Evolutionary conservation across 2,888 invertebrate genomes (phyloP).

Genomic region (Chymomyza fuscimana): DNA sequence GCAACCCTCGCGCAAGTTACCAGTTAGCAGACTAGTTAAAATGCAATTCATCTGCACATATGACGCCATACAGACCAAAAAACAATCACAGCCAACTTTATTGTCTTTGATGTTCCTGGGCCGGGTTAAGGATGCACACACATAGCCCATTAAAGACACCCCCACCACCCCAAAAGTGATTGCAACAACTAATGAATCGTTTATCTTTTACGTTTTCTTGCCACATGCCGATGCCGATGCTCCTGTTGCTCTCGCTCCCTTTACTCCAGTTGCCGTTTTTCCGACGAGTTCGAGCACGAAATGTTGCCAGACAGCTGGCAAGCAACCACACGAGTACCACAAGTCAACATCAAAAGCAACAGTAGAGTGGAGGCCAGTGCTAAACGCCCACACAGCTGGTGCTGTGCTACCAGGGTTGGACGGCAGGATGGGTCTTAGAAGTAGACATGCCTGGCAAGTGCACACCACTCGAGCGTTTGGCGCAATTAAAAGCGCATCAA

Average conservation of each 20-base stretch:
- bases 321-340: conserved; percentile 3
- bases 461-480: conserved; percentile 70
- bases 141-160: conserved; percentile 25
- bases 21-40: not conserved
- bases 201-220: conserved; percentile 72
- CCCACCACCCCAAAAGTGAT: conserved; percentile 24
- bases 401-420: not conserved
- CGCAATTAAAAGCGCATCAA: conserved; percentile 79
- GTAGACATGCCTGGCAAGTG: conserved; percentile 8
- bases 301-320: conserved; percentile 8
- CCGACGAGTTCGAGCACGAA: conserved; percentile 20
- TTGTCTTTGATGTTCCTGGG: not conserved
- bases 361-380: not conserved
- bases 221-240: conserved; percentile 52
- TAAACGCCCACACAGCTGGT: not conserved
- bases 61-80: not conserved
- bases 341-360: not conserved
- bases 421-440: not conserved
- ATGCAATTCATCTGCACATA: not conserved
- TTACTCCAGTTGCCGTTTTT: conserved; percentile 27
- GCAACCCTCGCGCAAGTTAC: too few species aligned
- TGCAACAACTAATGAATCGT: conserved; percentile 73
- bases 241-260: conserved; percentile 35
- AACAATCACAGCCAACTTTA: not conserved
- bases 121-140: not conserved